Evolutionary conservation across 2,113 vertebrate species (phyloP).

Genomic region (Pholis gunnellus): DNA sequence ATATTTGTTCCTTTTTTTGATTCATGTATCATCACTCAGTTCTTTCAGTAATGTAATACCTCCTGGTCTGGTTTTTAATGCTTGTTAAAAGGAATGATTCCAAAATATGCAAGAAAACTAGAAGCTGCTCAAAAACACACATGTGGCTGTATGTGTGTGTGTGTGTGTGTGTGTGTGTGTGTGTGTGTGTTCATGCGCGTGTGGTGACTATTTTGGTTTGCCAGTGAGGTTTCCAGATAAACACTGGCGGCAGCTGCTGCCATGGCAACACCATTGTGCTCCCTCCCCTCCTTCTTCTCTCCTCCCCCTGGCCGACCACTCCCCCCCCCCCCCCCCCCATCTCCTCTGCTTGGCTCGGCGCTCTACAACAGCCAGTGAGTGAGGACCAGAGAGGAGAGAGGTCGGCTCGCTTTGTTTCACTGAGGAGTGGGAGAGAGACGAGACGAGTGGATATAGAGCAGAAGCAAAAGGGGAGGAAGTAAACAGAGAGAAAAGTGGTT

Average conservation of each 20-base stretch:
- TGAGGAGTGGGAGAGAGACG: constrained; percentile 3
- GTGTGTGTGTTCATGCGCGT: neutral
- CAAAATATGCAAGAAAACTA: neutral
- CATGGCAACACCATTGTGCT: constrained; percentile 89
- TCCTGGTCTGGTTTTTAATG: neutral
- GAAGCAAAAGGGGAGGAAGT: constrained; percentile 20
- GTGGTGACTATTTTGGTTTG: constrained; percentile 79
- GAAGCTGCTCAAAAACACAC: neutral
- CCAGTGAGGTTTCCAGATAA: constrained; percentile 87
- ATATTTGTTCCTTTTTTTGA: neutral
- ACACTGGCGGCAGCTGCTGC: constrained; percentile 92
- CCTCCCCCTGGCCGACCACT: constrained; percentile 16
- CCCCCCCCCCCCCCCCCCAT: constrained; percentile 23
- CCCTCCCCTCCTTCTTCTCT: constrained; percentile 56
- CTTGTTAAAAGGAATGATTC: neutral
- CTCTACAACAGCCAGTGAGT: constrained; percentile 50
- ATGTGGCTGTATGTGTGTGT: neutral
- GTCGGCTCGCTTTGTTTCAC: constrained; percentile 39
- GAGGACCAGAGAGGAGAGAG: constrained; percentile 66
- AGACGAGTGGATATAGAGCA: constrained; percentile 21
- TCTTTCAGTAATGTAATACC: neutral
- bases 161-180: constrained; percentile 37
- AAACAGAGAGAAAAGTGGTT: constrained; percentile 10
- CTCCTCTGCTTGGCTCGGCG: constrained; percentile 24
- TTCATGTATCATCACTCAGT: neutral